These are phyloP conservation scores for Rhinella marina DNA, from an alignment of 2,797 vertebrate genomes.

Conservation along the genomic window DNA sequence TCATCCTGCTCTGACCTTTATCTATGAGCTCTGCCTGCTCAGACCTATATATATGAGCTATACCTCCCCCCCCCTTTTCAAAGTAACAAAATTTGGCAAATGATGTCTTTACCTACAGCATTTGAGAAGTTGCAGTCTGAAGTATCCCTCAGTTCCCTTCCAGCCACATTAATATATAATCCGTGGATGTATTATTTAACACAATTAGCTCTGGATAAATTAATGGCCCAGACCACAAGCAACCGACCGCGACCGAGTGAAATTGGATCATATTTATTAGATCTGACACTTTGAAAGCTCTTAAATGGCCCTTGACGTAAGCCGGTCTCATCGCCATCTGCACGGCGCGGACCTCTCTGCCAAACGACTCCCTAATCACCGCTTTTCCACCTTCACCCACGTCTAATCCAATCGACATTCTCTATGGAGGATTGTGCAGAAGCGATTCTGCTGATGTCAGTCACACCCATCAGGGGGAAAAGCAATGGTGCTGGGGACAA, in stretches of 20 bases:
- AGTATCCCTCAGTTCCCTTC: not conserved
- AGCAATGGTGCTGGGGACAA: not conserved
- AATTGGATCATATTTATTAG: constrained; percentile 15
- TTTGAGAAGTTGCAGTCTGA: not conserved
- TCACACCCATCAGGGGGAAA: not conserved
- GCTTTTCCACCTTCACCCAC: not conserved
- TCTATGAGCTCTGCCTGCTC: too few relatives aligned
- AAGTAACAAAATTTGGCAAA: not conserved
- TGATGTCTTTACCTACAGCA: too few relatives aligned
- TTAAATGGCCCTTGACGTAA: not conserved
- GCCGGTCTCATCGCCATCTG: not conserved
- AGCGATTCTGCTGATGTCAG: not conserved
- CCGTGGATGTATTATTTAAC: not conserved
- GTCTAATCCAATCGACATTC: not conserved
- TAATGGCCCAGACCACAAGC: not conserved
- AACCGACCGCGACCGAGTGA: not conserved
- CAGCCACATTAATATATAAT: not conserved
- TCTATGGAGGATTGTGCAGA: not conserved
- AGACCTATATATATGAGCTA: too few relatives aligned
- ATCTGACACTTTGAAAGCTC: not conserved
- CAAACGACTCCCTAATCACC: not conserved
- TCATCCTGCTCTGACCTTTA: too few relatives aligned
- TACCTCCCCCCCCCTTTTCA: too few relatives aligned
- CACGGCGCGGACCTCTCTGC: not conserved
- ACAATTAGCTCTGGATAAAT: not conserved